These are phyloP conservation scores for Harpagifer antarcticus DNA, from an alignment of 2,797 vertebrate genomes.

Conservation along the genomic window DNA sequence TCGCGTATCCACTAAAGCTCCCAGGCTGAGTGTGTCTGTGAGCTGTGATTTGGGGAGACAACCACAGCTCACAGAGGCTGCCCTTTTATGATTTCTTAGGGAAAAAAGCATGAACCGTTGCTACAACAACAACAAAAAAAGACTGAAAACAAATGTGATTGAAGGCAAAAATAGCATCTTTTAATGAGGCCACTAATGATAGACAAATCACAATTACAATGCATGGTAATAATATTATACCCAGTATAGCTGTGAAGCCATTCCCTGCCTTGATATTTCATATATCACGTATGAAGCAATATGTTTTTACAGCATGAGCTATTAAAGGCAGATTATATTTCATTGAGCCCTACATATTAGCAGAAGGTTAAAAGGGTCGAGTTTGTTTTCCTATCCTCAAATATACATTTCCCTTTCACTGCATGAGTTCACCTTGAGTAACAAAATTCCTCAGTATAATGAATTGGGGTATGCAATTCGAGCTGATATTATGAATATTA, in stretches of 20 bases:
- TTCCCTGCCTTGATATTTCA: conserved; percentile 11
- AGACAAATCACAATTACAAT: conserved; percentile 44
- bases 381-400: conserved; percentile 44
- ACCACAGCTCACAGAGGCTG: conserved; percentile 17
- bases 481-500: conserved; percentile 74
- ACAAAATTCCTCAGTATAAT: conserved; percentile 54
- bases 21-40: conserved; percentile 50
- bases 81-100: conserved; percentile 30
- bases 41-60: conserved; percentile 59
- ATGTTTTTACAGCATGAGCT: conserved; percentile 36
- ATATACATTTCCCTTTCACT: conserved; percentile 40
- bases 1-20: conserved; percentile 62
- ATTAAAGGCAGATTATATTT: conserved; percentile 46
- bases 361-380: conserved; percentile 38
- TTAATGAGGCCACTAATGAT: conserved; percentile 51
- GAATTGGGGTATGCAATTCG: conserved; percentile 58
- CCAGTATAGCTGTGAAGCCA: neutral
- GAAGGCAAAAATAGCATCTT: conserved; percentile 52
- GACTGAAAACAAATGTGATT: conserved; percentile 11
- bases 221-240: conserved; percentile 11
- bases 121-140: conserved; percentile 17
- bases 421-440: conserved; percentile 67
- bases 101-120: conserved; percentile 8
- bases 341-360: conserved; percentile 20
- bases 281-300: conserved; percentile 39